Percentiles rank a stretch among this genome's conserved stretches.
Evolutionary conservation across 2,113 vertebrate genomes (phyloP).

Genomic region (Hemiprocne comata): DNA sequence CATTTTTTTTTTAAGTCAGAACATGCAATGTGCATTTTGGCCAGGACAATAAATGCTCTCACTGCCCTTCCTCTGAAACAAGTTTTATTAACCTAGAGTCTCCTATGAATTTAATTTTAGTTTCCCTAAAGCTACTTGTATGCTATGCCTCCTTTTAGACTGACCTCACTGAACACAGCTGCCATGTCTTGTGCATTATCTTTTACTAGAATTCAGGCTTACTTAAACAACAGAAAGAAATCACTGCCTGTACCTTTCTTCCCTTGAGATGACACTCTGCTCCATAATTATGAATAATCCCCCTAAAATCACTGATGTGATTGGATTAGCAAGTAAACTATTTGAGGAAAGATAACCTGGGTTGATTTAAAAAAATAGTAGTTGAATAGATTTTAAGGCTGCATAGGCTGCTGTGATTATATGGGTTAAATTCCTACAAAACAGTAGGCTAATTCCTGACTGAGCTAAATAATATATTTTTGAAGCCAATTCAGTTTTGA

Average conservation of each 20-base stretch:
- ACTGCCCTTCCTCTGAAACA: not conserved
- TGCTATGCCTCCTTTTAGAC: not conserved
- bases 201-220: not conserved
- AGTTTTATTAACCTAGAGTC: not conserved
- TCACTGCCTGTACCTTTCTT: not conserved
- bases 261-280: slow-evolving; percentile 1
- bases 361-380: not conserved
- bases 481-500: not conserved
- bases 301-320: not conserved
- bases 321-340: not conserved
- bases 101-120: not conserved
- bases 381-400: not conserved
- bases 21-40: not conserved
- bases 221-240: slow-evolving; percentile 18
- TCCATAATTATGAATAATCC: slow-evolving; percentile 30
- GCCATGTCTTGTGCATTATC: not conserved
- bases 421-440: not conserved
- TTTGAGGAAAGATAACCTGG: not conserved
- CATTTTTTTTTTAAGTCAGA: not conserved
- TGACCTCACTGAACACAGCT: not conserved
- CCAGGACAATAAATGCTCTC: not conserved
- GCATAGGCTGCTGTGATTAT: not conserved
- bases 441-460: not conserved
- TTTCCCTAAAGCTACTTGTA: not conserved
- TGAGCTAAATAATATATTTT: not conserved